Percentiles rank a stretch among this genome's conserved stretches.
These are phyloP conservation scores for Guaruba guarouba DNA, from an alignment of 2,113 vertebrate species.

Conservation along the genomic window DNA sequence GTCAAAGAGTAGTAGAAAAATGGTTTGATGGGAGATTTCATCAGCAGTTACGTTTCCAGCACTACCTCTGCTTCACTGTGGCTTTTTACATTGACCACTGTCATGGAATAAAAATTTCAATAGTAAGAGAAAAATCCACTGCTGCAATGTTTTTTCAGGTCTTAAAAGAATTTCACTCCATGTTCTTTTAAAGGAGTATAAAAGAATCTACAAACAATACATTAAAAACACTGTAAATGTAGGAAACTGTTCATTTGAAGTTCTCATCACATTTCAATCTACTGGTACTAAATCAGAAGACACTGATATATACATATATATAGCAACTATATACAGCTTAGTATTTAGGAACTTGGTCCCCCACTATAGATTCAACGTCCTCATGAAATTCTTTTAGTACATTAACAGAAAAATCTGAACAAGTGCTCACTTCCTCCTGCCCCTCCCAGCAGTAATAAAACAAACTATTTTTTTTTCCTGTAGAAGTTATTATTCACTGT, in stretches of 20 bases:
- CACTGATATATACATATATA: background rate
- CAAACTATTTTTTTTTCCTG: background rate
- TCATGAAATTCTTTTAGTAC: background rate
- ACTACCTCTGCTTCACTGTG: background rate
- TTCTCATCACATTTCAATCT: background rate
- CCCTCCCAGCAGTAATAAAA: background rate
- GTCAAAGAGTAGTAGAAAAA: background rate
- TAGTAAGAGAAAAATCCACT: background rate
- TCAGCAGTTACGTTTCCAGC: background rate
- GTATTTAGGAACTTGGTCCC: background rate
- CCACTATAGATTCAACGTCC: background rate
- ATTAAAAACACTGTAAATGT: background rate
- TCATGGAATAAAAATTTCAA: background rate
- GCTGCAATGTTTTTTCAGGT: background rate
- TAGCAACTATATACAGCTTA: background rate
- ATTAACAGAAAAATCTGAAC: background rate
- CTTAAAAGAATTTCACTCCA: background rate
- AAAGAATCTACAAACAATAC: background rate
- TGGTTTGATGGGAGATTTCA: background rate
- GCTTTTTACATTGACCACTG: background rate
- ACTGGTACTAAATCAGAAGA: background rate
- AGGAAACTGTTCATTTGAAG: background rate
- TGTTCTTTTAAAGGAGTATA: background rate
- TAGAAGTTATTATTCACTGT: background rate
- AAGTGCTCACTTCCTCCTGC: background rate